Evolutionary conservation across 2,113 vertebrate genomes (phyloP), one percentile per base, ranked within the genome.

Genomic region (Lophius piscatorius): DNA sequence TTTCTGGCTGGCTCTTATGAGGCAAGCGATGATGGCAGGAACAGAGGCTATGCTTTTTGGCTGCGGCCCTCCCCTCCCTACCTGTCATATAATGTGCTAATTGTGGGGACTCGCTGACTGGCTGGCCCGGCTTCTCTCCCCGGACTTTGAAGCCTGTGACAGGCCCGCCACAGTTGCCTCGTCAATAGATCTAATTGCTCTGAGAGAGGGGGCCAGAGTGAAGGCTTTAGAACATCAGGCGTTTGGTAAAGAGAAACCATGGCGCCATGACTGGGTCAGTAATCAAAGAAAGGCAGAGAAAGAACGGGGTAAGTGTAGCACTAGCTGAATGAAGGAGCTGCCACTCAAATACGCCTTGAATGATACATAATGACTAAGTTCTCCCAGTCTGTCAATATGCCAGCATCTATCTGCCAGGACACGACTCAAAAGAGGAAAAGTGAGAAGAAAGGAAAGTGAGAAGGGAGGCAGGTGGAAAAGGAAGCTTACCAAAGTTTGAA

Each of bases 131-230:
- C 74, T 35, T 44, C 54, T 71, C 79, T 81, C 69, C 39, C 17
- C 70, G 68, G 86, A 77, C 59, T 48, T 24, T 66, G 61, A 72
- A 60, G 46, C 75, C 83, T 66, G 48, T 76, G 72, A 75, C 81
- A 66, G 75, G 44, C 63, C 57, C 52, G 70, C 61, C 79, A 76
- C 80, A 82, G 80, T 74, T 59, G 73, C 78, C 81, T 81, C 56
- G 78, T 90, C 87, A 83, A 88, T 89, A 87, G 76, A 80, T 76
- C 78, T 91, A 88, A 91, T 90, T 89, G 84, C 80, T 79, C 66
- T 13, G 69, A 63, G 81, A 72, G 78, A 78, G 79, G 65, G n/a
- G 70, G 68, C 70, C 58, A 29, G 66, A 76, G 57, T 38, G 58
- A 71, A 73, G 74, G 68, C 76, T 67, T 66, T 50, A 71, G 78